These are phyloP conservation scores for Typhlichthys subterraneus DNA, from an alignment of 2,797 vertebrate genomes.

Conservation along the genomic window DNA sequence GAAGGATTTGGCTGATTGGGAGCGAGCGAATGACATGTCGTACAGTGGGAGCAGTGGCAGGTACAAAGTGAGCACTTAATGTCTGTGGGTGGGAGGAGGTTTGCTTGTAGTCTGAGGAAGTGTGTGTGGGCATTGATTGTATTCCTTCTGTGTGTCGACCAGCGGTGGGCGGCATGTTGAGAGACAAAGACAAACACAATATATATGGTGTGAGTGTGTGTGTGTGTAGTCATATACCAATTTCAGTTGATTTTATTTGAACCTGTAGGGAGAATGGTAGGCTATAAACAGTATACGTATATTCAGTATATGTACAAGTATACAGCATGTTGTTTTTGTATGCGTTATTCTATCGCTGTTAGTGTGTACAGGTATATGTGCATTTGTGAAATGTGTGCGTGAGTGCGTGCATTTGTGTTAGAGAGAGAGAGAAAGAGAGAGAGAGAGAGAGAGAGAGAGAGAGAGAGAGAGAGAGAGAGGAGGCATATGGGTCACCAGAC, in stretches of 20 bases:
- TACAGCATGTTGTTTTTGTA: not conserved
- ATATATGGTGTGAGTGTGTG: conserved; percentile 6
- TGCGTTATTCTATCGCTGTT: not conserved
- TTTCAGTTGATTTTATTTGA: too few species aligned
- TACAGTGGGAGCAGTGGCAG: conserved; percentile 48
- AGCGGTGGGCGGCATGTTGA: conserved; percentile 34
- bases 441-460: conserved; percentile 5
- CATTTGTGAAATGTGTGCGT: not conserved
- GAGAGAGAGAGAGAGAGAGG: conserved; percentile 8
- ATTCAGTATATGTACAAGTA: not conserved
- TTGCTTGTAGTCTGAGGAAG: conserved; percentile 29
- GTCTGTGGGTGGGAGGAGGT: conserved; percentile 28
- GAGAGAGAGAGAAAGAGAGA: not conserved
- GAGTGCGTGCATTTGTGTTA: not conserved
- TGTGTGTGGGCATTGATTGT: conserved; percentile 31
- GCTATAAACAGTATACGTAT: conserved; percentile 6
- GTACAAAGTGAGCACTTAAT: conserved; percentile 48
- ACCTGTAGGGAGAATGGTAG: too few species aligned
- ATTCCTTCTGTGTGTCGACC: conserved; percentile 40
- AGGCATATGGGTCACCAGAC: conserved; percentile 75
- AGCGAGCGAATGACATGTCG: conserved; percentile 35
- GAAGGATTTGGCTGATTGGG: conserved; percentile 54
- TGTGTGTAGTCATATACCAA: not conserved
- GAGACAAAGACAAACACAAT: not conserved
- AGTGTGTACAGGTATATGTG: not conserved